Base-by-base conservation (phyloP, 2,888 invertebrate genomes). In the Luperina nickerlii region DNA sequence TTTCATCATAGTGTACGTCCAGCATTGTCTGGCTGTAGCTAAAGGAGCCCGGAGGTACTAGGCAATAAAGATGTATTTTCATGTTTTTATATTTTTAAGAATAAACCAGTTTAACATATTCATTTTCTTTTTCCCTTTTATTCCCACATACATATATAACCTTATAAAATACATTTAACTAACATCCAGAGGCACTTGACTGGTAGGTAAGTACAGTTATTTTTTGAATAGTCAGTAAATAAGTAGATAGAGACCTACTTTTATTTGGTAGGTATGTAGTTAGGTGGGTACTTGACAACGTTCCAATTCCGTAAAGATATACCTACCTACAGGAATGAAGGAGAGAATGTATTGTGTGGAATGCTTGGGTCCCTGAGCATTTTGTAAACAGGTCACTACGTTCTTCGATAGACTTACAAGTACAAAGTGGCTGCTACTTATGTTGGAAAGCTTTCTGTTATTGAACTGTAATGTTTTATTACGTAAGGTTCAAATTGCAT, bases 381-480 rank as follows among this genome's bases (percentile, higher is more conserved):
- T 84, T 78, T 78, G 82, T 73, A 84, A 84, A 70, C 75, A 84
- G 84, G 84, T 82, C 82, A 82, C 82, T 78, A 51, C 75, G 75
- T 75, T 82, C 74, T 73, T 84, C 78, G 72, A 84, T 82, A 74
- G 84, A 84, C 69, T 81, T 84, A 81, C 81, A 63, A 76, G 81
- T 77, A 78, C 74, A 78, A 84, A 84, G 78, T 65, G 71, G 65
- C 54, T 74, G 78, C 74, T 84, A 62, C 67, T 84, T 75, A 74
- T 27, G 42, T 57, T 74, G 51, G n/a, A 84, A 79, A 54, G 69
- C n/a, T 81, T 83, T 83, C 67, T 68, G 27, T 75, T 81, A 60
- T 48, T 67, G 32, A 45, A 70, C 77, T 60, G 38, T 48, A 82
- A 81, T 51, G 45, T 67, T 57, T 38, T 63, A 71, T 69, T 42